A percentile compares a stretch with the other conserved stretches of the same genome.
These are phyloP conservation scores for Oscheius onirici DNA, from an alignment of 2,888 invertebrate species.

Conservation along the genomic window DNA sequence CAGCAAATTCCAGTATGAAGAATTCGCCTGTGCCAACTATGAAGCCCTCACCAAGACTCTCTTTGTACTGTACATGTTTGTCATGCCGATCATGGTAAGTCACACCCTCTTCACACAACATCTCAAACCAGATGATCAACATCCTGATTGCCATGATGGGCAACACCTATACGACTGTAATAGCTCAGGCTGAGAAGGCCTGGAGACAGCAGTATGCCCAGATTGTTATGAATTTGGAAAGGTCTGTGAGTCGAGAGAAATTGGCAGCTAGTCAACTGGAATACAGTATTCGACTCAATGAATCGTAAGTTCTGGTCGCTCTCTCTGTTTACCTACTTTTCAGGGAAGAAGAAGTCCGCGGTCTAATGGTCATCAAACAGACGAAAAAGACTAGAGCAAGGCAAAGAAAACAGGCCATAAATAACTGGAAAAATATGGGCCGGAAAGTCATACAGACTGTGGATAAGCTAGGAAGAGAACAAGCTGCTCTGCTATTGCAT, in stretches of 20 bases:
- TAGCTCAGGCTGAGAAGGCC: conserved; percentile 97
- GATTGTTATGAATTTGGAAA: conserved; percentile 93
- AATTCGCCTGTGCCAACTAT: conserved; percentile 88
- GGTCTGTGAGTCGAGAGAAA: conserved; percentile 89
- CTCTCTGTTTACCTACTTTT: no score
- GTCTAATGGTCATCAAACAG: conserved; percentile 97
- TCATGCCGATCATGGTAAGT: conserved; percentile 89
- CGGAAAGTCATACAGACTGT: conserved; percentile 68
- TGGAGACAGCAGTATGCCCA: conserved; percentile 99
- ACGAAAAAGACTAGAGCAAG: conserved; percentile 94
- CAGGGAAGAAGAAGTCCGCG: conserved; percentile 72
- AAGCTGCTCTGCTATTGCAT: conserved; percentile 63
- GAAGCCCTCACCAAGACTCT: conserved; percentile 91
- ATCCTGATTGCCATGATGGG: conserved; percentile 99
- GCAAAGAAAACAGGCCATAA: conserved; percentile 92
- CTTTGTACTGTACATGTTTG: conserved; percentile 97
- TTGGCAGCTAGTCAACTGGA: conserved; percentile 90
- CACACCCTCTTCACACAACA: no score
- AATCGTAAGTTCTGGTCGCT: conserved; percentile 24
- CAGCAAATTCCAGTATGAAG: conserved; percentile 83
- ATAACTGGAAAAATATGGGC: conserved; percentile 90
- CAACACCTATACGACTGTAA: conserved; percentile 96
- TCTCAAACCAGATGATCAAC: conserved; percentile 67
- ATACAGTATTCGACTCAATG: conserved; percentile 81
- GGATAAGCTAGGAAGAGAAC: conserved; percentile 66